phyloP scores from a whole-genome alignment of 2,797 vertebrate genomes.

The Hoplostethus mediterraneus region DNA sequence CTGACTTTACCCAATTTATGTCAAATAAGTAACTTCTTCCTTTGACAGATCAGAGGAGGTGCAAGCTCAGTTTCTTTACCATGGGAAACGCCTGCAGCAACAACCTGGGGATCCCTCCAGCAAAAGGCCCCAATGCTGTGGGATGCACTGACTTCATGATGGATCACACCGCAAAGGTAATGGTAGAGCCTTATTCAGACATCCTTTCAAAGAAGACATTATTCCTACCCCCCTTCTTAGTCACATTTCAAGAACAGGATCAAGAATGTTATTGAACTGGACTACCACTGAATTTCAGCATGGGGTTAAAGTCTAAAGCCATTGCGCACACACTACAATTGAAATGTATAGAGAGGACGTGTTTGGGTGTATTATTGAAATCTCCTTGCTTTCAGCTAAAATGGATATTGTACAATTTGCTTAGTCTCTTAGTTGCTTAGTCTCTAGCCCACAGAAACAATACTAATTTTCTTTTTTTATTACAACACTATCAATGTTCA shows the following conservation, averaged over 20 bases:
- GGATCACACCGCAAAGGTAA: slow-evolving; percentile 87
- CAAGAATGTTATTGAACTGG: not conserved
- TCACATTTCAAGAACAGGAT: not conserved
- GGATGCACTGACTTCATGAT: slow-evolving; percentile 96
- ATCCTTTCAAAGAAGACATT: not conserved
- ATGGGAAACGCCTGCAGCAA: slow-evolving; percentile 83
- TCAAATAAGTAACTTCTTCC: not conserved
- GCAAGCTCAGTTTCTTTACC: slow-evolving; percentile 42
- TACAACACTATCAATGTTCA: not conserved
- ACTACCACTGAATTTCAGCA: not conserved
- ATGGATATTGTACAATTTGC: not conserved
- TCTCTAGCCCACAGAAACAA: not conserved
- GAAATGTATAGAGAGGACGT: not conserved
- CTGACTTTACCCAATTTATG: not conserved
- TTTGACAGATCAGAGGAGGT: slow-evolving; percentile 58
- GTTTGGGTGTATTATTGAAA: not conserved
- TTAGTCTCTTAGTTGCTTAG: not conserved
- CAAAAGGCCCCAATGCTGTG: slow-evolving; percentile 89
- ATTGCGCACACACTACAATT: not conserved
- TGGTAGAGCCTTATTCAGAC: too few relatives aligned
- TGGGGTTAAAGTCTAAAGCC: not conserved
- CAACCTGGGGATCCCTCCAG: slow-evolving; percentile 86
- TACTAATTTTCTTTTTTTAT: not conserved
- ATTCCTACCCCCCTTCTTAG: too few relatives aligned
- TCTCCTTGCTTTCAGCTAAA: not conserved